These are phyloP conservation scores for Lasioglossum villosulum DNA, from an alignment of 2,888 invertebrate genomes.

Conservation along the genomic window DNA sequence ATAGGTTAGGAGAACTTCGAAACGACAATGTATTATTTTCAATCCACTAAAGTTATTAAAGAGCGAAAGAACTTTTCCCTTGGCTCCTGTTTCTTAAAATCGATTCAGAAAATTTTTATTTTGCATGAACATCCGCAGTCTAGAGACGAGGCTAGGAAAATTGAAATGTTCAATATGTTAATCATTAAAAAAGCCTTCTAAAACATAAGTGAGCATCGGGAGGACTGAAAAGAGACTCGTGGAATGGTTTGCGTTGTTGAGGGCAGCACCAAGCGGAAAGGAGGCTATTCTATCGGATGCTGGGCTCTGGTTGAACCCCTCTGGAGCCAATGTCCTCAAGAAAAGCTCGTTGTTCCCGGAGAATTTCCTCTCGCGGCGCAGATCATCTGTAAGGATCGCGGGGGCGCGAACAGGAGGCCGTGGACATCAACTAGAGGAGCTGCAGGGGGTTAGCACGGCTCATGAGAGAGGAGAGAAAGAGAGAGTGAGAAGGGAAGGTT, in stretches of 20 bases:
- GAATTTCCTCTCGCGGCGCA: slow-evolving; percentile 47
- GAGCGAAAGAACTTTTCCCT: no score
- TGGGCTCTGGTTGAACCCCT: slow-evolving; percentile 31
- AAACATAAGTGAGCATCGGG: no score
- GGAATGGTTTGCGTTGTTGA: background rate
- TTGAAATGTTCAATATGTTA: no score
- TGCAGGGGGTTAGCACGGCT: background rate
- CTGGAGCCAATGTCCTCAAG: background rate
- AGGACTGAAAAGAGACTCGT: background rate
- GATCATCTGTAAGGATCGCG: slow-evolving; percentile 58
- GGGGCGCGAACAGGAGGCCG: slow-evolving; percentile 13
- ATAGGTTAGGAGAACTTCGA: no score
- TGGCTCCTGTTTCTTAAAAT: no score
- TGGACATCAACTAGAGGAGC: slow-evolving; percentile 3
- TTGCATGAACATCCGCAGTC: background rate
- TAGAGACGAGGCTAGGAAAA: no score
- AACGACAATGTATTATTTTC: no score
- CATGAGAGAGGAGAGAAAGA: background rate
- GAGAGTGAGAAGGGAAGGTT: background rate
- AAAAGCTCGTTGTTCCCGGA: background rate
- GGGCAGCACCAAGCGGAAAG: background rate
- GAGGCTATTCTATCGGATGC: slow-evolving; percentile 25
- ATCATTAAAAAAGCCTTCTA: background rate
- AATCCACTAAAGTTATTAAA: no score
- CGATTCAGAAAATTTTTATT: no score